Percentiles rank a stretch among this genome's conserved stretches.
These are phyloP conservation scores for Tenebrio molitor DNA, from an alignment of 1,140 invertebrate species.

Conservation along the genomic window DNA sequence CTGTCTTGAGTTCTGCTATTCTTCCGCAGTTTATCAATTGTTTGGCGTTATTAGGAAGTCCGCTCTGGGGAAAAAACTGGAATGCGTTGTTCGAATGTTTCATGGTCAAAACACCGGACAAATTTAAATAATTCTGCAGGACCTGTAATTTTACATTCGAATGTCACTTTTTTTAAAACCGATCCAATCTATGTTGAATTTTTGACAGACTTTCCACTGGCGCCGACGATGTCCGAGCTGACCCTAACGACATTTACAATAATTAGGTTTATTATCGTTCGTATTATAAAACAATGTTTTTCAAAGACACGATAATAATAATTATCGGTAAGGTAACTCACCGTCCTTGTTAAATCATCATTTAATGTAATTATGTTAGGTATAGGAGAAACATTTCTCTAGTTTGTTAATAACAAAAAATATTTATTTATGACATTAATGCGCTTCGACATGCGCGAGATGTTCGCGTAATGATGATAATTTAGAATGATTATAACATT, in stretches of 20 bases:
- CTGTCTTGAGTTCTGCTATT: neutral
- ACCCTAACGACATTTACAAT: neutral
- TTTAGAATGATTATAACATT: conserved; percentile 1
- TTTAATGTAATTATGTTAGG: neutral
- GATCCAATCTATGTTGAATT: conserved; percentile 15
- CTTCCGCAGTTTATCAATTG: neutral
- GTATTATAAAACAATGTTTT: neutral
- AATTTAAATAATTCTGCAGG: neutral
- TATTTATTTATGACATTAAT: conserved; percentile 8
- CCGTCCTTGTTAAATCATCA: conserved; percentile 30
- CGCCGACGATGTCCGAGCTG: neutral
- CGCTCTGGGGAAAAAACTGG: neutral
- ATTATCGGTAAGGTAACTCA: conserved; percentile 39
- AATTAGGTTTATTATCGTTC: neutral
- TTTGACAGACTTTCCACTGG: neutral
- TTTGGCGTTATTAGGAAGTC: neutral
- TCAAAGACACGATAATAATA: neutral
- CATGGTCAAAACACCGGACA: neutral
- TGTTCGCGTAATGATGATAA: neutral
- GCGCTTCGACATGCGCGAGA: too few relatives aligned
- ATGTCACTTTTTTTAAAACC: conserved; percentile 11
- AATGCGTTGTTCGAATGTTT: neutral
- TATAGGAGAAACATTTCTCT: neutral
- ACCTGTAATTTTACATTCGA: conserved; percentile 6
- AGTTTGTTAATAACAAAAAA: neutral